Evolutionary conservation across 2,113 vertebrate genomes (phyloP).

Genomic region (Tetrao urogallus): DNA sequence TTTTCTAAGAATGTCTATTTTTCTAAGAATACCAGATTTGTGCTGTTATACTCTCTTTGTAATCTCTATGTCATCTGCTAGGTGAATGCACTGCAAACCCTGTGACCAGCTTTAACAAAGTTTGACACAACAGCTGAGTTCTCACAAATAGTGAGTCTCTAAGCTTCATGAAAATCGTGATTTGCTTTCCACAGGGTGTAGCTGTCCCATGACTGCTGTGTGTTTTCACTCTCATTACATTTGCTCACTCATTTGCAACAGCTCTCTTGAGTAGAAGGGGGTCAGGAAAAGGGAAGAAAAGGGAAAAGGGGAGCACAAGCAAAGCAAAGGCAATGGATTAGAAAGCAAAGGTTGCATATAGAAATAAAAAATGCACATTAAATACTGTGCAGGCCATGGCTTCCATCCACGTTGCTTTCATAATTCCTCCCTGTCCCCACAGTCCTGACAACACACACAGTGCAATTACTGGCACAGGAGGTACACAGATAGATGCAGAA

Average conservation of each 20-base stretch:
- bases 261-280: not conserved
- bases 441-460: not conserved
- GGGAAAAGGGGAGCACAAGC: not conserved
- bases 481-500: not conserved
- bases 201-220: conserved; percentile 22
- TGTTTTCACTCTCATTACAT: conserved; percentile 22
- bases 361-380: not conserved
- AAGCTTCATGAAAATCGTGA: not conserved
- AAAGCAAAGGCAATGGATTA: not conserved
- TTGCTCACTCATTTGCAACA: conserved; percentile 12
- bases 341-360: not conserved
- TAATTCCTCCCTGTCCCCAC: not conserved
- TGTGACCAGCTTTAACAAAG: not conserved
- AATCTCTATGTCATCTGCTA: not conserved
- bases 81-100: not conserved
- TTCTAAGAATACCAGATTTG: not conserved
- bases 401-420: not conserved
- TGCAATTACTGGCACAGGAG: not conserved
- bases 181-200: not conserved
- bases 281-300: not conserved
- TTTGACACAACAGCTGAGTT: not conserved
- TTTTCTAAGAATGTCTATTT: not conserved
- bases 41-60: fast-evolving
- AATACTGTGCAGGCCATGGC: not conserved
- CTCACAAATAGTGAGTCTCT: not conserved